These are phyloP conservation scores for Zaprionus bogoriensis DNA, from an alignment of 2,888 invertebrate genomes.

Conservation along the genomic window DNA sequence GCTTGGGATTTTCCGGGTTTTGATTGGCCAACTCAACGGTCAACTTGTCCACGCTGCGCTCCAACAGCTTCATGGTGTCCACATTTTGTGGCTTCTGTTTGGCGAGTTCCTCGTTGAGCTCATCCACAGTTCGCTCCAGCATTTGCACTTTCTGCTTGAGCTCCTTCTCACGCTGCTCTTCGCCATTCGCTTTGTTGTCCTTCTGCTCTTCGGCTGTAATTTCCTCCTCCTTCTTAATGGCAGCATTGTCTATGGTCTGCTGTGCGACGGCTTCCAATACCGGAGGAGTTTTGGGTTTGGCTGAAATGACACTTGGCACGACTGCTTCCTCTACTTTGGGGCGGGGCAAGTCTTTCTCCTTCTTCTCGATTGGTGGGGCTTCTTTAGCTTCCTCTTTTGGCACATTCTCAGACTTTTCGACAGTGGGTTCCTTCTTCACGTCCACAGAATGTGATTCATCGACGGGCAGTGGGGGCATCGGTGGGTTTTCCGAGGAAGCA, in stretches of 20 bases:
- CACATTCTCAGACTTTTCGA: slow-evolving; percentile 8
- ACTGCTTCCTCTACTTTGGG: not conserved
- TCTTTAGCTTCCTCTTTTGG: slow-evolving; percentile 8
- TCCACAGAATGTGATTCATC: slow-evolving; percentile 65
- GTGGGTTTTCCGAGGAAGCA: slow-evolving; percentile 44
- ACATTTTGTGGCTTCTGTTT: slow-evolving; percentile 80
- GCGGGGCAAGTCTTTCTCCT: slow-evolving; percentile 12
- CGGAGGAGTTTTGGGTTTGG: not conserved
- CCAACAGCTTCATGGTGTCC: slow-evolving; percentile 78
- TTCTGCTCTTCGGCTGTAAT: slow-evolving; percentile 80
- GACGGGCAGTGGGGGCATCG: slow-evolving; percentile 74
- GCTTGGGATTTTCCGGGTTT: slow-evolving; percentile 76
- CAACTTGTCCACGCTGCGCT: slow-evolving; percentile 83
- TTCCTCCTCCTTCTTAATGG: slow-evolving; percentile 83
- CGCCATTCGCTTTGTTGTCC: slow-evolving; percentile 63
- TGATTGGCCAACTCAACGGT: slow-evolving; percentile 82
- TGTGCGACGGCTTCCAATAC: slow-evolving; percentile 17
- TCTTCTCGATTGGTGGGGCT: not conserved
- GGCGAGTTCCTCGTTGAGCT: slow-evolving; percentile 83
- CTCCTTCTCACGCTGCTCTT: slow-evolving; percentile 80
- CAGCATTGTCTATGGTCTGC: slow-evolving; percentile 81
- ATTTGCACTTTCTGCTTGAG: slow-evolving; percentile 79
- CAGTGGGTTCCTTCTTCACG: slow-evolving; percentile 6
- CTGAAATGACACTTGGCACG: not conserved
- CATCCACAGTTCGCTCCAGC: slow-evolving; percentile 81